phyloP scores from a whole-genome alignment of 2,888 invertebrate species.

The Zygogramma bicolorata region DNA sequence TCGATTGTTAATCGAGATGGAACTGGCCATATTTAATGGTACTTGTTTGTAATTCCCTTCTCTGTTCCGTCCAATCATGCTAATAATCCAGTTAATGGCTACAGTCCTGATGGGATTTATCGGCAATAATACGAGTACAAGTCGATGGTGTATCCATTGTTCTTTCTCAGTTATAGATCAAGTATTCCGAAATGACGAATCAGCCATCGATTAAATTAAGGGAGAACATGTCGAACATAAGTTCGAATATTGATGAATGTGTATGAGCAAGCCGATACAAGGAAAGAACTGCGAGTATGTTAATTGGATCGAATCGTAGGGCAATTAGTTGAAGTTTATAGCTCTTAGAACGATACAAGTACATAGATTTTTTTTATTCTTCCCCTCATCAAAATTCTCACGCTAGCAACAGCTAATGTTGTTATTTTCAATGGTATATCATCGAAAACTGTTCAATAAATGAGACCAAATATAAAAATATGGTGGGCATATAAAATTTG shows the following conservation, averaged over 20 bases:
- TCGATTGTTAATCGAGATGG: conserved; percentile 56
- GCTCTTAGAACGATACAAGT: too few relatives aligned
- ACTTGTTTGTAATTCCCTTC: conserved; percentile 57
- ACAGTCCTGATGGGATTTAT: conserved; percentile 51
- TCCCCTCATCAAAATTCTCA: too few relatives aligned
- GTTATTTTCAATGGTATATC: too few relatives aligned
- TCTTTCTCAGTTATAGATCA: conserved; percentile 38
- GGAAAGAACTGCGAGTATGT: background rate
- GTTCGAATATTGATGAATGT: background rate
- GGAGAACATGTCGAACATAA: background rate
- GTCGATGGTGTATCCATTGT: conserved; percentile 37
- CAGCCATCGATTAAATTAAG: conserved; percentile 1
- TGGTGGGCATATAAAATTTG: too few relatives aligned
- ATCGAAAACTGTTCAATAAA: too few relatives aligned
- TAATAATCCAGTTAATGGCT: conserved; percentile 57
- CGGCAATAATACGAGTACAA: conserved; percentile 38
- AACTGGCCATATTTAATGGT: conserved; percentile 52
- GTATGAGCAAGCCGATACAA: background rate
- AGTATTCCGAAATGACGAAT: conserved; percentile 32
- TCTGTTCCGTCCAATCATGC: conserved; percentile 59
- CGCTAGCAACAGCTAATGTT: too few relatives aligned
- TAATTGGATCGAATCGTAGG: background rate
- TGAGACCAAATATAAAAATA: too few relatives aligned
- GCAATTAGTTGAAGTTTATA: background rate
- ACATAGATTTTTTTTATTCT: too few relatives aligned